Evolutionary conservation across 2,888 invertebrate genomes (phyloP), one percentile per base, ranked within the genome.

Genomic region (Dolichomitus sp.): DNA sequence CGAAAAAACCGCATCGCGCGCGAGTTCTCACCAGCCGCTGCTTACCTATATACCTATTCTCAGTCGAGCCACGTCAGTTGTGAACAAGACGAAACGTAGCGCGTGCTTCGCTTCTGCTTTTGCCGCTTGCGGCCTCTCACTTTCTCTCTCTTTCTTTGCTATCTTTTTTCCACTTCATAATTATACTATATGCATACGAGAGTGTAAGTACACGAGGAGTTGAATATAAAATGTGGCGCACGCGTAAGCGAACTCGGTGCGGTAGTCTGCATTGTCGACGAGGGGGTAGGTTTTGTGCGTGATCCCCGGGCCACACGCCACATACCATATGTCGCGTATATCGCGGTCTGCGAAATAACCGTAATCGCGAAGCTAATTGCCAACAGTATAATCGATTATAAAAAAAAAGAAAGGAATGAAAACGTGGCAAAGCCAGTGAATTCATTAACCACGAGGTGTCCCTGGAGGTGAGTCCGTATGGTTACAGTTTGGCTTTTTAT

Each of bases 311-410:
- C 61, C 76, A 69, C 76, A 69, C 76, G 76, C 76, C 76, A 77
- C 61, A 68, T 19, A 45, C 72, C 79, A 79, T 80, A 75, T 83
- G 83, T 52, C 77, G 65, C 54, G 48, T 81, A 70, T 73, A 72
- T 80, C 80, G 80, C 80, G 79, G 80, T 82, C 77, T 42, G 73
- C 63, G 80, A 84, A 91, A 92, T 92, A 90, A 91, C 91, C 85
- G 87, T 91, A 88, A 89, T 90, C 87, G 87, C 83, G 80, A 85
- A 59, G 83, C 85, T 92, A 92, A 92, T 92, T 92, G 89, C 88
- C 87, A 87, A 59, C 69, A 63, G 76, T 76, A 82, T 85, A 84
- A 87, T 85, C 85, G 86, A 87, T 87, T 77, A 85, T 79, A 77
- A 74, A 77, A 9, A 30, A 73, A 59, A 65, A 42, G 9, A 63